phyloP scores from a whole-genome alignment of 2,888 invertebrate genomes.

The Psococerastis gibbosa region DNA sequence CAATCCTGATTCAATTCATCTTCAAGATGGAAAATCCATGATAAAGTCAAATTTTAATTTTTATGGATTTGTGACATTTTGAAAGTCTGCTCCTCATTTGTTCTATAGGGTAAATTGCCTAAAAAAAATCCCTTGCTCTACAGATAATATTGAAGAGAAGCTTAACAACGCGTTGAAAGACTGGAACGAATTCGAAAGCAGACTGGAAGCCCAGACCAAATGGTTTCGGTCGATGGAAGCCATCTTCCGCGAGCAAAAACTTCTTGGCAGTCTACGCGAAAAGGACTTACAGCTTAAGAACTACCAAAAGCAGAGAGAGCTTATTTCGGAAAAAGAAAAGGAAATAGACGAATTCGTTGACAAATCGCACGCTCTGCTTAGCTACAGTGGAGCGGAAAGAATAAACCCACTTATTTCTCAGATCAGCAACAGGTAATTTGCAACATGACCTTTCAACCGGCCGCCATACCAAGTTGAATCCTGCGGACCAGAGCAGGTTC shows the following conservation, averaged over 20 bases:
- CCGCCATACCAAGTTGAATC: too few species aligned
- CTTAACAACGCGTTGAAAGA: conserved; percentile 51
- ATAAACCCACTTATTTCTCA: conserved; percentile 75
- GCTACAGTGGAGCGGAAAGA: conserved; percentile 65
- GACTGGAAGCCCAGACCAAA: conserved; percentile 56
- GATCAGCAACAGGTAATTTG: conserved; percentile 49
- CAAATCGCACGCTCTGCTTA: conserved; percentile 67
- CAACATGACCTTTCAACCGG: too few species aligned
- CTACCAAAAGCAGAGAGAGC: conserved; percentile 53
- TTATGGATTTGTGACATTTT: too few species aligned
- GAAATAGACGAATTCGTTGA: conserved; percentile 78
- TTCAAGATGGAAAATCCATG: too few species aligned
- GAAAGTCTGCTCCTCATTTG: too few species aligned
- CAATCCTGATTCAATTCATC: too few species aligned
- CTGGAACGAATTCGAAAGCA: conserved; percentile 76
- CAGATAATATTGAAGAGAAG: conserved; percentile 46
- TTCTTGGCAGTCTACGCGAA: conserved; percentile 60
- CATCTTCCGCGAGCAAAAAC: conserved; percentile 66
- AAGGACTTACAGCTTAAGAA: conserved; percentile 55
- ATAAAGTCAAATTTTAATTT: too few species aligned
- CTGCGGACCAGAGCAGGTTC: too few species aligned
- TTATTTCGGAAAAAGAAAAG: conserved; percentile 60
- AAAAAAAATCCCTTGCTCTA: conserved; percentile 14
- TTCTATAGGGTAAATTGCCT: too few species aligned
- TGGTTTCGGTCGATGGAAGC: conserved; percentile 77